Base-by-base conservation (phyloP, 2,888 invertebrate genomes). In the Eilema griseolum region DNA sequence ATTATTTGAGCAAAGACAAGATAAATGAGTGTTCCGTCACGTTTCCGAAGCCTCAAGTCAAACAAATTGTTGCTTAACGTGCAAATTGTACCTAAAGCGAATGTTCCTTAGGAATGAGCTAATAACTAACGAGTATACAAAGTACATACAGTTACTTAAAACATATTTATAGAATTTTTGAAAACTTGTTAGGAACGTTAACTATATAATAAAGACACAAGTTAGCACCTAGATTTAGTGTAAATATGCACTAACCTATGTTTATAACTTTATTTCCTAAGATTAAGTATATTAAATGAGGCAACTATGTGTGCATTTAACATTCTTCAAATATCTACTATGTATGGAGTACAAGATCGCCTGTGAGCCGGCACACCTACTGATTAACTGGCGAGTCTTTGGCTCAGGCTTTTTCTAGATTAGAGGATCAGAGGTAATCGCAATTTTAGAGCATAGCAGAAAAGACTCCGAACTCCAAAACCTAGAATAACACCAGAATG, bases 1-100 rank as follows among this genome's bases (percentile, higher is more conserved):
- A 76, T 82, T 86, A 80, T 89, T 88, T 89, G 84, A 82, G 70
- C 77, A 76, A 79, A 82, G 83, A 84, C 85, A 88, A 88, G 83
- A 86, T 89, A 88, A 91, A 90, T 88, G 84, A 79, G 83, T 79
- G 83, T 79, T 74, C 71, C 69, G 70, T 83, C 84, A 83, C 81
- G 78, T 83, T 80, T 75, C 69, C 77, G 73, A 80, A 82, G 82
- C 79, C 76, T 79, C 71, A 71, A 71, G 77, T 78, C 77, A 83
- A 83, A 86, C 77, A 85, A 79, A 79, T 73, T 77, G 77, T 88
- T 88, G 81, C 87, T 71, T 78, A 86, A 87, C 79, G 57, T 69
- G 41, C 76, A 71, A 64, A 71, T 70, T 75, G 80, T 77, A 73
- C 70, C 59, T 65, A 65, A 24, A 37, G 28, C 23, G 16, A 61